A percentile compares a stretch with the other conserved stretches of the same genome.
Conservation (phyloP, 1,140 invertebrate species). For the Hylaeus anthracinus region DNA sequence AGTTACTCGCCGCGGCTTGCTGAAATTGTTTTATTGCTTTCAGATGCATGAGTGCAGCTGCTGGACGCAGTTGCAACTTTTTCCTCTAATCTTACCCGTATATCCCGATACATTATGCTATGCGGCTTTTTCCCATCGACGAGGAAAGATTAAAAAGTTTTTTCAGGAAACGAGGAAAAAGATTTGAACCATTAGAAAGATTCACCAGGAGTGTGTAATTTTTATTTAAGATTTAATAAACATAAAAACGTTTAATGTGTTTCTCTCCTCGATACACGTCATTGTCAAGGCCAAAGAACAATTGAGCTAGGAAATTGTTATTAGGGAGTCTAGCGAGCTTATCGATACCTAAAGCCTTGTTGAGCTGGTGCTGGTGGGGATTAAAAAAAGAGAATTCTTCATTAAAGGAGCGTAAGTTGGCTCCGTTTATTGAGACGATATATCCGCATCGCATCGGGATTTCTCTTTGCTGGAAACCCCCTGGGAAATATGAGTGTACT, state of each 20-base stretch:
- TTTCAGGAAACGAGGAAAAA: no score
- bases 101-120: no score
- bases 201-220: no score
- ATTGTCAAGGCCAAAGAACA: no score
- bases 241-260: no score
- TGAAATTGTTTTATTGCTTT: conserved; percentile 4
- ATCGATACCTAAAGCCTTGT: not conserved
- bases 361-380: not conserved
- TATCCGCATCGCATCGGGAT: not conserved
- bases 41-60: not conserved
- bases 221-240: no score
- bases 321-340: not conserved
- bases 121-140: no score
- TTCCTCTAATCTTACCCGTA: no score
- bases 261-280: no score
- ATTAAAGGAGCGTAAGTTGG: conserved; percentile 1
- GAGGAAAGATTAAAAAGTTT: no score
- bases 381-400: not conserved
- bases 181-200: no score
- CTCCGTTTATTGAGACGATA: conserved; percentile 6
- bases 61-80: not conserved
- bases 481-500: conserved; percentile 23
- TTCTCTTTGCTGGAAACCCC: conserved; percentile 12
- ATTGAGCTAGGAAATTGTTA: not conserved
- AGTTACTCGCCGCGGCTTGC: not conserved